Percentiles rank a stretch among this genome's conserved stretches.
Conservation (phyloP, 2,797 vertebrate genomes). For the Brachyalestes nurse region DNA sequence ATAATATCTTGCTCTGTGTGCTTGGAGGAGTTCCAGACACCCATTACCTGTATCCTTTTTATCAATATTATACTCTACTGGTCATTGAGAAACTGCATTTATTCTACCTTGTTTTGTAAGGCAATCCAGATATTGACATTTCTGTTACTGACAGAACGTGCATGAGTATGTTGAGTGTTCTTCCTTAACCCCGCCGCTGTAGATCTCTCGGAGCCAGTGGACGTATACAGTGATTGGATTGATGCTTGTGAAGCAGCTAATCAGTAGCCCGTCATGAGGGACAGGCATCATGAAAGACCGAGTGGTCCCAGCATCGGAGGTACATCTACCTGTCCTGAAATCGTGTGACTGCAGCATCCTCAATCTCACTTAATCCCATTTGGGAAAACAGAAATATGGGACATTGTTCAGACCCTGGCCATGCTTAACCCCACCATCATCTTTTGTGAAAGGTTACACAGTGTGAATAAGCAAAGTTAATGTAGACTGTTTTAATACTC, state of each 20-base stretch:
- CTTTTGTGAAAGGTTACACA: conserved; percentile 6
- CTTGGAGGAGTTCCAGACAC: conserved; percentile 95
- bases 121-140: background rate
- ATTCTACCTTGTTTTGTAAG: background rate
- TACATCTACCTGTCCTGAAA: conserved; percentile 10
- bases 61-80: background rate
- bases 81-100: background rate
- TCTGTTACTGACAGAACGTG: background rate
- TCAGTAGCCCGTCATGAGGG: conserved; percentile 77
- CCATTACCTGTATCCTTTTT: conserved; percentile 94
- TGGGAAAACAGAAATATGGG: background rate
- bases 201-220: conserved; percentile 94
- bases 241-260: conserved; percentile 95
- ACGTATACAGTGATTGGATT: conserved; percentile 97
- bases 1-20: conserved; percentile 96
- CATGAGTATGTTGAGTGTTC: background rate
- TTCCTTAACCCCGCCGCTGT: conserved; percentile 68
- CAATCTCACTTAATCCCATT: background rate
- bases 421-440: background rate
- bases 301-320: background rate
- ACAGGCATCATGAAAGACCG: conserved; percentile 32
- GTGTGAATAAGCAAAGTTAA: conserved; percentile 3
- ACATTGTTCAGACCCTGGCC: background rate
- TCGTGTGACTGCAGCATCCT: background rate
- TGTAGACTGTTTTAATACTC: background rate